Evolutionary conservation across 2,888 invertebrate species (phyloP), one percentile per base, ranked within the genome.

Genomic region (Pterostichus niger): DNA sequence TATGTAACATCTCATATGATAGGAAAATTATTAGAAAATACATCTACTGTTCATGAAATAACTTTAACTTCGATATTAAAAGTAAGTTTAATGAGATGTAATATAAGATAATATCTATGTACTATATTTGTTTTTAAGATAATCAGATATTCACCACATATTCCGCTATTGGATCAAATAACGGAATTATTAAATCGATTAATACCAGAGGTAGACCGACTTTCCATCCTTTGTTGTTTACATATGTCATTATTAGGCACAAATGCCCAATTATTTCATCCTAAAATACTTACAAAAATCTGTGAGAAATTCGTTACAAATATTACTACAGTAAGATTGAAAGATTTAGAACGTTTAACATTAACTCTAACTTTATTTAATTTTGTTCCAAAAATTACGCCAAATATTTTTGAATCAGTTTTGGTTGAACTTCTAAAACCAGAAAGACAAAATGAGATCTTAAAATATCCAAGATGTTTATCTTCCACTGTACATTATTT

Each of bases 281-380:
- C 90, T 84, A 85, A 88, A 56, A 86, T 91, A 0, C 86, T 93
- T 9, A 88, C 91, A 68, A 86, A 90, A 46, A 91, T 95, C 73
- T 89, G 93, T 0, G 86, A 92, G 64, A 91, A 91, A 84, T 91
- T 94, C 17, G 88, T 90, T 7, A 86, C 88, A 2, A 89, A 92
- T 35, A 87, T 95, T 0, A 40, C 54, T 1, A 75, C 87, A 3
- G 88, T 92, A 0, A 92, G 96, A 84, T 71, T 96, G 0, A 96
- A 96, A 89, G 96, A 96, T 87, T 89, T 96, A 40, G 96, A 96
- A 89, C 92, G 96, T 85, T 89, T 96, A 7, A 89, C 93, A 2
- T 91, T 94, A 84, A 91, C 92, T 0, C 91, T 93, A 86, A 92
- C 92, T 1, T 91, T 93, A 87, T 94, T 94, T 85, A 92, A 94